Base-by-base conservation (phyloP, 2,797 vertebrate species). In the Linurgus olivaceus region DNA sequence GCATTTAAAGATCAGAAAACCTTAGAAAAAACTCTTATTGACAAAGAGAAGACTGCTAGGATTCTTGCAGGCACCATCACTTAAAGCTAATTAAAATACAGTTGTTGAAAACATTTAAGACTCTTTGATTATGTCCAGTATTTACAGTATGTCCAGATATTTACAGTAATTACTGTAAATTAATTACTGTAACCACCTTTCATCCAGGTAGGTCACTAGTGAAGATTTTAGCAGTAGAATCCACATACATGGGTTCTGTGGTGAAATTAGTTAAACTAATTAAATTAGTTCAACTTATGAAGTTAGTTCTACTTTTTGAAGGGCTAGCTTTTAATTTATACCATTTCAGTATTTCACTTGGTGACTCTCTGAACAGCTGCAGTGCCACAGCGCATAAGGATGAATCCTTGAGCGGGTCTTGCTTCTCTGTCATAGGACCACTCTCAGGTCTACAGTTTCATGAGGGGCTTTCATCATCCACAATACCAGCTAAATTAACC, bases 171-270 rank as follows among this genome's bases (percentile, higher is more conserved):
- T 38, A 38, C 37, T 38, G 37, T 38, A 38, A 38, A 38, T 38
- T 38, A 38, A 73, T 28, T 37, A 48, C 35, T 13, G 13, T 44
- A 52, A 51, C 7, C 28, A 59, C 28, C 40, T 63, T 90, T 65
- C 35, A 67, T 14, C 10, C 45, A 74, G 5, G 23, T 7, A 63
- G 45, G 50, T 26, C 55, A 59, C 45, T 13, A 20, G 26, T 28
- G 24, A 90, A 92, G 71, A 79, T 45, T 33, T 67, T 40, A 28
- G 19, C 25, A 25, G 29, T 18, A 86, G 63, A 88, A 90, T 40
- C 26, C 50, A 37, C 3, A 3, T 3, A 48, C 1, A 0, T 8
- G 10, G 13, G 45, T 48, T 81, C 37, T 38, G 15, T 11, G 13
- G 31, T n/a, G 12, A 87, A 78, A 47, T 25, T 23, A 42, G 33